phyloP scores from a whole-genome alignment of 2,113 vertebrate genomes.

The Brachirus orientalis region DNA sequence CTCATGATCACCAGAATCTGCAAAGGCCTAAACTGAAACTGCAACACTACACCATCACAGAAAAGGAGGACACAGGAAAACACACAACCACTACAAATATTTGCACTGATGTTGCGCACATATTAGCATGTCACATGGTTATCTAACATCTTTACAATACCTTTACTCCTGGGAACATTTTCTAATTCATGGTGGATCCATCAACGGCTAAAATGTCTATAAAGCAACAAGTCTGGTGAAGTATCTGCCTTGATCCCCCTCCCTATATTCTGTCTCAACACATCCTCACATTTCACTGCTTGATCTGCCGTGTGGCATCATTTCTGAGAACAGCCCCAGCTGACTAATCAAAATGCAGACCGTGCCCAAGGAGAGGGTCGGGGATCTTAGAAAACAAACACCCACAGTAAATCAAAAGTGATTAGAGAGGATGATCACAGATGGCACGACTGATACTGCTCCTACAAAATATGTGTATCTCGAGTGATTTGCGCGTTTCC shows the following conservation, averaged over 20 bases:
- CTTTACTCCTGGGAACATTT: neutral
- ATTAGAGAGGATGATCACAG: conserved; percentile 74
- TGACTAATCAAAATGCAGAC: conserved; percentile 70
- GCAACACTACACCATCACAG: conserved; percentile 1
- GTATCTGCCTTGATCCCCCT: neutral
- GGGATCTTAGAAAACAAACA: conserved; percentile 62
- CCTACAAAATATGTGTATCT: conserved; percentile 40
- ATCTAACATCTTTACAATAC: neutral
- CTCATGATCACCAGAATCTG: conserved; percentile 43
- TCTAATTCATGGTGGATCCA: too few relatives aligned
- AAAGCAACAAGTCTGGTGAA: too few relatives aligned
- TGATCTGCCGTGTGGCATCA: conserved; percentile 33
- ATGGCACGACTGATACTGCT: conserved; percentile 61
- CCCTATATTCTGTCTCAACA: conserved; percentile 16
- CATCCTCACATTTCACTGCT: conserved; percentile 30
- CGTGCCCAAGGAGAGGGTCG: conserved; percentile 28
- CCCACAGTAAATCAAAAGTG: conserved; percentile 63
- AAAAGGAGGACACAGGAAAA: too few relatives aligned
- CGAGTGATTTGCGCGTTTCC: conserved; percentile 53
- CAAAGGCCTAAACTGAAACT: conserved; percentile 10
- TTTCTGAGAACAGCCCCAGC: conserved; percentile 55
- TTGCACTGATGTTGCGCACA: neutral
- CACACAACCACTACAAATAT: neutral
- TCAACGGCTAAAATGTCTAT: too few relatives aligned
- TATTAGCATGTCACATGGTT: too few relatives aligned